phyloP scores from a whole-genome alignment of 1,140 invertebrate genomes.

The Tetramorium alpestre region DNA sequence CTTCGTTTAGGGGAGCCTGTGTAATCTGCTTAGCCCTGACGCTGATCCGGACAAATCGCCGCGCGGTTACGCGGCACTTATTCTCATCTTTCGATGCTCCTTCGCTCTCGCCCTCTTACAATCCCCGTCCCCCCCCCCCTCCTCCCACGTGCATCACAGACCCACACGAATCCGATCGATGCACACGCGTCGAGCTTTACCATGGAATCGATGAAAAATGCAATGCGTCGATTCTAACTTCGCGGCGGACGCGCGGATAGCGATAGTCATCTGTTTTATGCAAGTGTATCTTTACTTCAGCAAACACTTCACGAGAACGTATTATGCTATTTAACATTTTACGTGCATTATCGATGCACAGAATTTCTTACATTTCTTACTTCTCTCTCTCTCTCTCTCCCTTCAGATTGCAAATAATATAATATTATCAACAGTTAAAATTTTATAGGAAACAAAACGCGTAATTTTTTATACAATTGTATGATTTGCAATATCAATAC shows the following conservation, averaged over 20 bases:
- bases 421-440: not conserved
- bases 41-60: slow-evolving; percentile 85
- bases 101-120: slow-evolving; percentile 49
- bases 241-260: not conserved
- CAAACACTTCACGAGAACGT: not conserved
- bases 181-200: slow-evolving; percentile 15
- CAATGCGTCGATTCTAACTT: not conserved
- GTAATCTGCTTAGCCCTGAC: slow-evolving; percentile 85
- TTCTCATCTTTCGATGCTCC: slow-evolving; percentile 71
- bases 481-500: not conserved
- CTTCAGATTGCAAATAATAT: not conserved
- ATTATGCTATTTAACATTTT: not conserved
- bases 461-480: not conserved
- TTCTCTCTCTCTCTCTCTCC: not conserved
- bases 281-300: not conserved
- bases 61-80: slow-evolving; percentile 83
- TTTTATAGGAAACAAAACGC: not conserved
- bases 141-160: not conserved
- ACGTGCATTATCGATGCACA: not conserved
- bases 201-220: slow-evolving; percentile 40
- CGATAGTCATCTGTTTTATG: not conserved
- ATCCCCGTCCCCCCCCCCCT: not conserved
- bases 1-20: slow-evolving; percentile 77
- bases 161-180: slow-evolving; percentile 62
- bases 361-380: not conserved